These are phyloP conservation scores for Phallusia fumigata DNA, from an alignment of 23 tunicate species.

Conservation along the genomic window DNA sequence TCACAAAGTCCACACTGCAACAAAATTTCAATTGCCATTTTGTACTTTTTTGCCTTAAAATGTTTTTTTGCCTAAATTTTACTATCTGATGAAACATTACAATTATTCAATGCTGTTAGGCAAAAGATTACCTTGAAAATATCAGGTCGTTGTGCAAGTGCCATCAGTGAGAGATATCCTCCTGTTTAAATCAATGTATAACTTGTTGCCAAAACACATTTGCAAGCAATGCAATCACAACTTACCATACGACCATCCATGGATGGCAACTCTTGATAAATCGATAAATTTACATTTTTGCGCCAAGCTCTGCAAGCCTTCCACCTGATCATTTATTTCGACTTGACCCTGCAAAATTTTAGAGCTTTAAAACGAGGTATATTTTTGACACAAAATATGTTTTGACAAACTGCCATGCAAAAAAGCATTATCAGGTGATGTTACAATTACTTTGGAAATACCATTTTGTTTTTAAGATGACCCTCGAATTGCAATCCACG, in stretches of 20 bases:
- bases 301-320: slow-evolving; percentile 74
- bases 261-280: slow-evolving; percentile 78
- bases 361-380: not conserved
- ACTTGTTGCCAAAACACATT: not conserved
- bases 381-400: not conserved
- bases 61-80: too few relatives aligned
- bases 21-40: too few relatives aligned
- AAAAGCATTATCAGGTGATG: not conserved
- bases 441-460: not conserved
- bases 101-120: not conserved
- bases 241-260: slow-evolving; percentile 99
- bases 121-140: slow-evolving; percentile 73
- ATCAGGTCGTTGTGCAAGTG: slow-evolving; percentile 84
- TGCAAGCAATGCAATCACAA: not conserved
- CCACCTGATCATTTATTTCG: slow-evolving; percentile 94
- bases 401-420: not conserved
- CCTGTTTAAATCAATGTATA: slow-evolving; percentile 29
- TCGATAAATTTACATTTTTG: slow-evolving; percentile 63
- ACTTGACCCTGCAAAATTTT: slow-evolving; percentile 66
- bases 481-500: slow-evolving; percentile 90
- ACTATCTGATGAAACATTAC: too few relatives aligned
- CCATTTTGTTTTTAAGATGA: slow-evolving; percentile 62
- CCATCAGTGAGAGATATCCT: slow-evolving; percentile 81
- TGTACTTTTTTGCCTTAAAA: too few relatives aligned
- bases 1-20: too few relatives aligned